phyloP scores from a whole-genome alignment of 2,888 invertebrate species.

The Hermaeophaga mercurialis region DNA sequence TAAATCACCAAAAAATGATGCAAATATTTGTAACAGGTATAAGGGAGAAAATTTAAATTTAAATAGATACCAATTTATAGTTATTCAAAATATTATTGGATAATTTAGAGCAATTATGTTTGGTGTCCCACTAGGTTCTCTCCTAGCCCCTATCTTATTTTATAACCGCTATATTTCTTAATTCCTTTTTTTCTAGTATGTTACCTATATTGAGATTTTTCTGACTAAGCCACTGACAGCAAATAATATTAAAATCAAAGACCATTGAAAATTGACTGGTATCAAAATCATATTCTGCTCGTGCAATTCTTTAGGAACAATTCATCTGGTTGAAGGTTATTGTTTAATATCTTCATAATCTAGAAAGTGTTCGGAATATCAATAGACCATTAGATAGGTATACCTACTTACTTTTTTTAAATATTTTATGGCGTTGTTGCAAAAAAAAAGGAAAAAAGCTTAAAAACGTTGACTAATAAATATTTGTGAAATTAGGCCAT shows the following conservation, averaged over 20 bases:
- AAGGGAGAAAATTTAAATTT: too few relatives aligned
- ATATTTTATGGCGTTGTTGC: background rate
- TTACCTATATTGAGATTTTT: too few relatives aligned
- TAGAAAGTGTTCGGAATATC: slow-evolving; percentile 16
- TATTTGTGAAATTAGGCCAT: background rate
- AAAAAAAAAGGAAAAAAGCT: background rate
- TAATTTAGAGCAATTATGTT: too few relatives aligned
- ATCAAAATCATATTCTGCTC: slow-evolving; percentile 3
- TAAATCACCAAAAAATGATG: too few relatives aligned
- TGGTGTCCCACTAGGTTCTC: too few relatives aligned
- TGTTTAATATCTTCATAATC: slow-evolving; percentile 15
- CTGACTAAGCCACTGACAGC: background rate
- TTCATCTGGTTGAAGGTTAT: slow-evolving; percentile 7
- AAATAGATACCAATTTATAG: too few relatives aligned
- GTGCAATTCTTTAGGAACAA: slow-evolving; percentile 2
- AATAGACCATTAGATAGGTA: slow-evolving; percentile 14
- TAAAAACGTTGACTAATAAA: background rate
- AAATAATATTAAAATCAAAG: slow-evolving; percentile 1
- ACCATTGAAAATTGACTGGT: slow-evolving; percentile 1
- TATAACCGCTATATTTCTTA: too few relatives aligned
- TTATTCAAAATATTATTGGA: too few relatives aligned
- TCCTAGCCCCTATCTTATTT: too few relatives aligned
- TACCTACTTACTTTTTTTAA: background rate
- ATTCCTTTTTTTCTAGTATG: too few relatives aligned
- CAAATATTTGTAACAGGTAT: too few relatives aligned